phyloP scores from a whole-genome alignment of 2,797 vertebrate genomes.

The Sebastes taczanowskii region DNA sequence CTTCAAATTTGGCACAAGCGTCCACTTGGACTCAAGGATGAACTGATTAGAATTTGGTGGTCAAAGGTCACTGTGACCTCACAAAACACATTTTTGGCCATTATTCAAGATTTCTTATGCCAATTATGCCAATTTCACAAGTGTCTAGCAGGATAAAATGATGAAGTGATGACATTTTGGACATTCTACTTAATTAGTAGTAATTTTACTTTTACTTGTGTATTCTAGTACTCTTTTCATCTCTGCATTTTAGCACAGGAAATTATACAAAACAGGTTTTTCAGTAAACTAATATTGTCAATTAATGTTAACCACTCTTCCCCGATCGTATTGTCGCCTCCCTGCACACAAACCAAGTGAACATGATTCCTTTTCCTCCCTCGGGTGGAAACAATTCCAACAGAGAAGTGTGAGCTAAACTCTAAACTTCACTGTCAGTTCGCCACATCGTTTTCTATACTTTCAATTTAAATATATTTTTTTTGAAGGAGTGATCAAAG shows the following conservation, averaged over 20 bases:
- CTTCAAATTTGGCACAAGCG: no score
- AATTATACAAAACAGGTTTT: background rate
- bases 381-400: slow-evolving; percentile 23
- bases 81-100: no score
- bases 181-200: background rate
- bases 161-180: no score
- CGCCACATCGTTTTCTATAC: slow-evolving; percentile 3
- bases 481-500: slow-evolving; percentile 61
- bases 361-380: slow-evolving; percentile 16
- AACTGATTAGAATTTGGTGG: no score
- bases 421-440: slow-evolving; percentile 19
- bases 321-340: background rate
- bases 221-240: background rate
- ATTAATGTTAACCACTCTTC: background rate
- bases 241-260: background rate
- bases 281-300: background rate
- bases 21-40: no score
- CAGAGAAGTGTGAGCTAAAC: slow-evolving; percentile 14
- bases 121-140: no score
- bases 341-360: slow-evolving; percentile 15
- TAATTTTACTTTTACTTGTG: background rate
- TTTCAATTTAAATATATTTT: background rate
- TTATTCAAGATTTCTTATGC: no score
- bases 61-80: no score
- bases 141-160: no score